phyloP scores from a whole-genome alignment of 2,113 vertebrate genomes.

The Hippotragus niger region DNA sequence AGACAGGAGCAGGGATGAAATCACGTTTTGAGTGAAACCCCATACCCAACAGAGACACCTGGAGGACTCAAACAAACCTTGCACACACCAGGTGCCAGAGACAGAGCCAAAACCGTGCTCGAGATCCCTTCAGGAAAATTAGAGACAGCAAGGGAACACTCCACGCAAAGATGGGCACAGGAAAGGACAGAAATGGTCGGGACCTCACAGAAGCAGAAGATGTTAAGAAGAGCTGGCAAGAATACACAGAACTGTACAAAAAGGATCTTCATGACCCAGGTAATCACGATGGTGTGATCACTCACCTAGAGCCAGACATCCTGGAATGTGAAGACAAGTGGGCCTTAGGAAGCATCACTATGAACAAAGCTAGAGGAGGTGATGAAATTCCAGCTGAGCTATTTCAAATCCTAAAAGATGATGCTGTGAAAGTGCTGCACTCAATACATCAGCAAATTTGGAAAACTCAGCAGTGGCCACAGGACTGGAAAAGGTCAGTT shows the following conservation, averaged over 20 bases:
- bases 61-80: background rate
- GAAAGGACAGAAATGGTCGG: fast-evolving
- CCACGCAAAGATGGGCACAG: background rate
- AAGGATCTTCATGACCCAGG: background rate
- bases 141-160: background rate
- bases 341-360: background rate
- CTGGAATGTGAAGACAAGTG: background rate
- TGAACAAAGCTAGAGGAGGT: background rate
- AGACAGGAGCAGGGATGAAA: background rate
- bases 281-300: background rate
- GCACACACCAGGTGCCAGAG: background rate
- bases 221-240: background rate
- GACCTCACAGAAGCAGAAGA: background rate
- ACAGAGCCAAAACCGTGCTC: background rate
- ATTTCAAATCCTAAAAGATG: background rate
- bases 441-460: background rate
- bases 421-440: background rate
- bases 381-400: background rate
- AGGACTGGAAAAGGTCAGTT: background rate
- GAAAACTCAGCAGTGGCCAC: background rate
- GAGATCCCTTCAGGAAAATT: background rate
- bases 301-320: background rate
- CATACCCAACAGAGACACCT: background rate
- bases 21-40: background rate
- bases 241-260: background rate